These are phyloP conservation scores for Garrulus glandarius DNA, from an alignment of 2,797 vertebrate genomes.

Conservation along the genomic window DNA sequence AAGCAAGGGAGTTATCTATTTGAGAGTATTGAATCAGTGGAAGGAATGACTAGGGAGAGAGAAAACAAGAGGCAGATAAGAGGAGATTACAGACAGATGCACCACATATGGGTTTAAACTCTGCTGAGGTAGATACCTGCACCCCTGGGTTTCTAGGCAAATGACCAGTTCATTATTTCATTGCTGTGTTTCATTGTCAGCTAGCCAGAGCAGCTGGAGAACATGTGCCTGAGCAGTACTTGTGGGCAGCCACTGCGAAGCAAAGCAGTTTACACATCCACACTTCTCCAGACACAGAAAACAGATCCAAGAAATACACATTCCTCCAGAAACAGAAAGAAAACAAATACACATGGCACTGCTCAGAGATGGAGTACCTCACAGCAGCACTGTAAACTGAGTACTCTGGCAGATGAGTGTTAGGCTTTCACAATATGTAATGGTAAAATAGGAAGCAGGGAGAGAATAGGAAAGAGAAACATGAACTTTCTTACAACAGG, in stretches of 20 bases:
- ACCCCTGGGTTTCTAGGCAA: not conserved
- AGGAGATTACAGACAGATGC: not conserved
- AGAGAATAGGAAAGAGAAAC: not conserved
- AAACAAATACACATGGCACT: slow-evolving; percentile 2
- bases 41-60: not conserved
- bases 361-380: not conserved
- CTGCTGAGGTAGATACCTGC: not conserved
- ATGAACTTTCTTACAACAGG: not conserved
- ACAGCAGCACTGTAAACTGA: not conserved
- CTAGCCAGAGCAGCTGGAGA: not conserved
- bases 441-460: not conserved
- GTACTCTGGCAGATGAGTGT: not conserved
- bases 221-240: not conserved
- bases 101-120: not conserved
- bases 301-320: not conserved
- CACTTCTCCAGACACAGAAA: not conserved
- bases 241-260: not conserved
- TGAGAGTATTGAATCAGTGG: not conserved
- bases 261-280: not conserved
- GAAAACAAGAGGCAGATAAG: not conserved
- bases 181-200: not conserved
- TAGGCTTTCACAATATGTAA: not conserved
- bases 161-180: not conserved
- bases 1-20: not conserved
- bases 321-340: not conserved